A percentile compares a stretch with the other conserved stretches of the same genome.
Evolutionary conservation across 2,113 vertebrate genomes (phyloP).

Genomic region (Electrona antarctica): DNA sequence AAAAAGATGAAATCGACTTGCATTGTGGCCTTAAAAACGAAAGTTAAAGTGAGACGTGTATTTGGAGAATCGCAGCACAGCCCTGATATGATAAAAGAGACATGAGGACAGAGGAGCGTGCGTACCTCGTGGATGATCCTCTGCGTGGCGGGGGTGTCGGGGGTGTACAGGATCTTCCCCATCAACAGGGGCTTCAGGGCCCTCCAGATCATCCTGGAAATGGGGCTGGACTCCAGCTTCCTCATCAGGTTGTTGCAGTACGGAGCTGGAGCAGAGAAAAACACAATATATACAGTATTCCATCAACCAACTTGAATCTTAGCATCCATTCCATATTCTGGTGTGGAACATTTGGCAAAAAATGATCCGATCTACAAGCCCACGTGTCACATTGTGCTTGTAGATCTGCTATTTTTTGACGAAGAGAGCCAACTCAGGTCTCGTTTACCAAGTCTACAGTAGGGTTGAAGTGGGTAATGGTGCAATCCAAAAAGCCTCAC

Average conservation of each 20-base stretch:
- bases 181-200: slow-evolving; percentile 94
- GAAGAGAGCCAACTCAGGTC: too few relatives aligned
- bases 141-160: slow-evolving; percentile 90
- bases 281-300: neutral
- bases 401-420: too few relatives aligned
- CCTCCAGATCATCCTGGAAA: slow-evolving; percentile 97
- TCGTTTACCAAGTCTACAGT: too few relatives aligned
- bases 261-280: slow-evolving; percentile 79
- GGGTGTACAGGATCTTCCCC: slow-evolving; percentile 97
- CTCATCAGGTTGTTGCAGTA: slow-evolving; percentile 96
- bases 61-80: too few relatives aligned
- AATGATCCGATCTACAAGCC: too few relatives aligned
- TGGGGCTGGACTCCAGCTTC: slow-evolving; percentile 91
- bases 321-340: too few relatives aligned
- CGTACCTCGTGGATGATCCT: slow-evolving; percentile 92
- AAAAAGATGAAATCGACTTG: neutral
- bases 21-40: neutral
- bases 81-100: too few relatives aligned
- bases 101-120: neutral
- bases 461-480: too few relatives aligned
- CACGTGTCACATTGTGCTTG: too few relatives aligned
- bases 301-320: neutral
- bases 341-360: too few relatives aligned
- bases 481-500: too few relatives aligned
- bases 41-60: too few relatives aligned